Base-by-base conservation (phyloP, 2,113 vertebrate genomes). In the Excalfactoria chinensis region DNA sequence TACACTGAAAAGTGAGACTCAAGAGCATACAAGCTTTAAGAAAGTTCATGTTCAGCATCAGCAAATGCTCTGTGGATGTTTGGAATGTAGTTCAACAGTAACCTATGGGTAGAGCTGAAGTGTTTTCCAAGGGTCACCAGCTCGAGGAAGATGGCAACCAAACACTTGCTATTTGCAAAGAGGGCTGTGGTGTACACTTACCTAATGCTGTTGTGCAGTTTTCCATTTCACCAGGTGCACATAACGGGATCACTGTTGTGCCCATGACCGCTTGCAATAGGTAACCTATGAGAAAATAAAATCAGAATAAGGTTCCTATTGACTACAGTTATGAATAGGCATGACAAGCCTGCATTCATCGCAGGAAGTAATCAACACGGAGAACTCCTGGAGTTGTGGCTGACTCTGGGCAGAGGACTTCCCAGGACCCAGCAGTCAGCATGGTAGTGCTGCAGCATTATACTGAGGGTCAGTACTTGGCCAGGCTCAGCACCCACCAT, bases 121-220 rank as follows among this genome's bases (percentile, higher is more conserved):
- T 13, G 1, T 41, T 32, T 78, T 56, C 46, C 56, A 40, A 70
- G 32, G 41, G 56, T 34, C 20, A 4, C 44, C 58, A 69, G 58
- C 43, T 40, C 68, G 13, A 40, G 35, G 21, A 73, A 48, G 60
- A 41, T 7, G 10, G 59, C 53, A 88, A 66, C 13, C 44, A 18
- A 72, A 69, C 14, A 12, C 3, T 11, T 40, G 46, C 13, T 26
- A 23, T 14, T 25, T 34, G 21, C 53, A 26, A 9, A 3, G 22
- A 11, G 48, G 32, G 14, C 7, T 46, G 30, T n/a, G 34, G 40
- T 32, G 28, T 2, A 46, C 5, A 79, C 95, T 97, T 93, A 98
- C 98, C 95, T 75, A 97, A 84, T 0, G 97, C 95, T 26, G 97
- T 98, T 13, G 98, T 98, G 75, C 98, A 98, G 77, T 98, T 98